These are phyloP conservation scores for Hirtodrosophila confusa DNA, from an alignment of 2,888 invertebrate species.

Conservation along the genomic window DNA sequence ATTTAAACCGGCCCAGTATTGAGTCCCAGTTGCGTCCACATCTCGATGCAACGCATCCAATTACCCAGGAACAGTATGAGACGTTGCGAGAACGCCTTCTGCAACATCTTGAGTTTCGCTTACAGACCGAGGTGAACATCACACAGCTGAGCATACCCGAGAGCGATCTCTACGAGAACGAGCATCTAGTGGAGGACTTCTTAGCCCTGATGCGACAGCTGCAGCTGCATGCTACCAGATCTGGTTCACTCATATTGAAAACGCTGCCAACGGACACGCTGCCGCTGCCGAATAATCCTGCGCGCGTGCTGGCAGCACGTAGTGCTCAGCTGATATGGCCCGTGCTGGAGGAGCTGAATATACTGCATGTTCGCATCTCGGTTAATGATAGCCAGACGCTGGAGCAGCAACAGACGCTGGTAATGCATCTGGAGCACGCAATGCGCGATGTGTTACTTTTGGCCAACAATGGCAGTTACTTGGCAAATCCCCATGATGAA, in stretches of 20 bases:
- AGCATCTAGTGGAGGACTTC: slow-evolving; percentile 77
- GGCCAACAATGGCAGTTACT: slow-evolving; percentile 43
- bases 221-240: slow-evolving; percentile 17
- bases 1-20: slow-evolving; percentile 44
- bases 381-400: slow-evolving; percentile 50
- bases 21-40: slow-evolving; percentile 60
- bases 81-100: slow-evolving; percentile 59
- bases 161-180: slow-evolving; percentile 79
- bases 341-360: slow-evolving; percentile 65
- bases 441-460: slow-evolving; percentile 68
- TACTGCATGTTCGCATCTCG: slow-evolving; percentile 50
- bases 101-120: slow-evolving; percentile 64
- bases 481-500: background rate
- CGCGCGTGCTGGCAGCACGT: slow-evolving; percentile 73
- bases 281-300: slow-evolving; percentile 69
- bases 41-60: slow-evolving; percentile 22
- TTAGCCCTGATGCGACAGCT: slow-evolving; percentile 63
- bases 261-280: slow-evolving; percentile 52
- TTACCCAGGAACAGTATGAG: slow-evolving; percentile 58
- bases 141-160: slow-evolving; percentile 80
- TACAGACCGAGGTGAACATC: slow-evolving; percentile 77
- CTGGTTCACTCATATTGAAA: slow-evolving; percentile 35
- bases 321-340: slow-evolving; percentile 77
- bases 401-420: slow-evolving; percentile 29
- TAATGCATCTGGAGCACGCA: slow-evolving; percentile 46